phyloP scores from a whole-genome alignment of 2,888 invertebrate genomes.

The Dyspetes luteomarginatus region DNA sequence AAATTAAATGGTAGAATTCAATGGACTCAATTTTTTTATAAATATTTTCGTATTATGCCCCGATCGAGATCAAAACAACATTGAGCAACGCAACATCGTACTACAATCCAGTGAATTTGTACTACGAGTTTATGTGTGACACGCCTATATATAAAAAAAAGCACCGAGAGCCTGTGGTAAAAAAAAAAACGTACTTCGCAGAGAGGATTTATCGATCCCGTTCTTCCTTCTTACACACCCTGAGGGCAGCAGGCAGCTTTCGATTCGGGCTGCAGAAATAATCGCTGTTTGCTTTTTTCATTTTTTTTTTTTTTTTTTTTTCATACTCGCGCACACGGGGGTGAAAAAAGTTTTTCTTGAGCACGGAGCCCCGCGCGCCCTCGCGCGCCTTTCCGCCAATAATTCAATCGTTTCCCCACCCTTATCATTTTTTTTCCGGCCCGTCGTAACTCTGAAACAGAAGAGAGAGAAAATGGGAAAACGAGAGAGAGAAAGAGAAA shows the following conservation, averaged over 20 bases:
- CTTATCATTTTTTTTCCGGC: constrained; percentile 55
- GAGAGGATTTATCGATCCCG: constrained; percentile 50
- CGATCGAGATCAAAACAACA: too few relatives aligned
- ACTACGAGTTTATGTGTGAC: neutral
- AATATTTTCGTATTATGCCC: too few relatives aligned
- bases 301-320: constrained; percentile 54
- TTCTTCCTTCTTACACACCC: constrained; percentile 37
- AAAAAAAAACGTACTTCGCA: constrained; percentile 40
- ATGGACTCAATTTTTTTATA: too few relatives aligned
- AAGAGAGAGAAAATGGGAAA: constrained; percentile 13
- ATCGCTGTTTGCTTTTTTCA: constrained; percentile 62
- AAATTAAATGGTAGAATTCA: too few relatives aligned
- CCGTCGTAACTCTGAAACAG: constrained; percentile 64
- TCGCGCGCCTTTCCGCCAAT: constrained; percentile 64
- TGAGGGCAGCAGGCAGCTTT: constrained; percentile 49
- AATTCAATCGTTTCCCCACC: constrained; percentile 69
- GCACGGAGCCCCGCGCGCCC: constrained; percentile 39
- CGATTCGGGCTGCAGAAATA: constrained; percentile 59
- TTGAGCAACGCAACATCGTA: too few relatives aligned
- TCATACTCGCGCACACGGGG: constrained; percentile 33
- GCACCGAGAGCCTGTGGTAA: neutral
- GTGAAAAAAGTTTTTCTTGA: constrained; percentile 67
- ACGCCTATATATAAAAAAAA: neutral
- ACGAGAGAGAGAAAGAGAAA: constrained; percentile 3
- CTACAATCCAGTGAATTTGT: too few relatives aligned